Conservation (phyloP, 64 coral and sea anemone species). For the Montipora efflorescens region DNA sequence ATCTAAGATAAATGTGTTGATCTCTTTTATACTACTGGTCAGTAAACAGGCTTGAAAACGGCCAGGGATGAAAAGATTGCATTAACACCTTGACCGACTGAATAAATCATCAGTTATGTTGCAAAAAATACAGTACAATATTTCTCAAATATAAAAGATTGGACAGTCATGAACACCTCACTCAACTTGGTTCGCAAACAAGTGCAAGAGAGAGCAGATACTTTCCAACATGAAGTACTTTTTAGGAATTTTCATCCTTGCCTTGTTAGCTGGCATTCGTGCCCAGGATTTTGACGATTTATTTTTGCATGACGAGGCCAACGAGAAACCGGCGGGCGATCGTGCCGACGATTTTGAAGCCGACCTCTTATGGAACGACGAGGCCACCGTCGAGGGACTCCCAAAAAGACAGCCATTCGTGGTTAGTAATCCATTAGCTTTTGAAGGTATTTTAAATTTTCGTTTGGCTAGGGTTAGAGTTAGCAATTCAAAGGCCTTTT, state of each 20-base stretch:
- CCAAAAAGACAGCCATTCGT: constrained; percentile 46
- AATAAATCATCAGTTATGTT: neutral
- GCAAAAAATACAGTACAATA: neutral
- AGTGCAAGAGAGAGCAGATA: neutral
- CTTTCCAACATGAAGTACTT: constrained; percentile 24
- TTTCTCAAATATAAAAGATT: neutral
- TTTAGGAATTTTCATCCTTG: constrained; percentile 28
- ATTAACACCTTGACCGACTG: neutral
- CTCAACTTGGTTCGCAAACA: neutral
- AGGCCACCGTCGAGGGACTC: neutral
- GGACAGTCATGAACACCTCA: neutral
- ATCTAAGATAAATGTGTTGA: neutral
- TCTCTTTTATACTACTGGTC: neutral
- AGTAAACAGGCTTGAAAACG: neutral
- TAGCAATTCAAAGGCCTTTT: too few relatives aligned
- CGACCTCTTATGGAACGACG: constrained; percentile 25
- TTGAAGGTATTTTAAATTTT: neutral
- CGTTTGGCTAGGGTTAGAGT: too few relatives aligned
- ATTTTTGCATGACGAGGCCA: neutral
- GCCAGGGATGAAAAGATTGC: neutral
- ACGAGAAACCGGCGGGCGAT: neutral
- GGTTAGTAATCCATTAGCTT: constrained; percentile 6
- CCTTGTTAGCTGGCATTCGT: constrained; percentile 42
- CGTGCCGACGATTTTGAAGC: constrained; percentile 17
- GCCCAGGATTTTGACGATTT: constrained; percentile 28